phyloP scores from a whole-genome alignment of 53 echinoderm and acorn worm species.

The Holothuria leucospilota region DNA sequence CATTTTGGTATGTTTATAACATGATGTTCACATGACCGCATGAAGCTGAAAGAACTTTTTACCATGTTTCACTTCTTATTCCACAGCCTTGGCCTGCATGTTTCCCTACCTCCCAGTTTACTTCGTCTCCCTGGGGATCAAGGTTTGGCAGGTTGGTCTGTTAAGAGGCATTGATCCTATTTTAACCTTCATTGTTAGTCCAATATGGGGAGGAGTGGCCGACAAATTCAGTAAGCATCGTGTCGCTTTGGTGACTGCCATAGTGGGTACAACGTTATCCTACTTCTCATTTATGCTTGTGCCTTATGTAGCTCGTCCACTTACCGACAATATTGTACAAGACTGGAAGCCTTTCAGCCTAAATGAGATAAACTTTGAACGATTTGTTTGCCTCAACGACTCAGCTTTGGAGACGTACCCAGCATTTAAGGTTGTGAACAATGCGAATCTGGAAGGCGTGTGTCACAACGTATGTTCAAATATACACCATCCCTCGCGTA shows the following conservation, averaged over 20 bases:
- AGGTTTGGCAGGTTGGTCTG: conserved; percentile 77
- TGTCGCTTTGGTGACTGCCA: conserved; percentile 54
- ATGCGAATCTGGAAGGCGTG: too few species aligned
- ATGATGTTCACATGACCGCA: too few species aligned
- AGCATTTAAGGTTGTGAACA: too few species aligned
- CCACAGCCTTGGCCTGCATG: conserved; percentile 73
- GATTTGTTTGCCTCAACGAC: too few species aligned
- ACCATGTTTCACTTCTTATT: neutral
- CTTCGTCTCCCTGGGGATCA: conserved; percentile 80
- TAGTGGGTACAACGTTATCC: conserved; percentile 61
- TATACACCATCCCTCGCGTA: too few species aligned
- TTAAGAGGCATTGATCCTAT: conserved; percentile 82
- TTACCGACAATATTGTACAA: neutral
- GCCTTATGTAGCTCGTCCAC: conserved; percentile 50
- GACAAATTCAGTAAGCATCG: conserved; percentile 90
- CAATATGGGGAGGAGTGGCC: conserved; percentile 77
- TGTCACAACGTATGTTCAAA: too few species aligned
- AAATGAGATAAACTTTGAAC: too few species aligned
- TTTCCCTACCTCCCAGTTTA: conserved; percentile 82
- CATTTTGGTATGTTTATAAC: too few species aligned
- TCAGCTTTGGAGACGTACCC: too few species aligned
- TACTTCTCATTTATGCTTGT: conserved; percentile 71
- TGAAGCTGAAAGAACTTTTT: neutral
- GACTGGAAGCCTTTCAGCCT: too few species aligned
- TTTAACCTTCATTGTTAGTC: conserved; percentile 69